Percentiles rank a stretch among this genome's conserved stretches.
phyloP scores from a whole-genome alignment of 1,140 invertebrate genomes.

The Procambarus virginalis region DNA sequence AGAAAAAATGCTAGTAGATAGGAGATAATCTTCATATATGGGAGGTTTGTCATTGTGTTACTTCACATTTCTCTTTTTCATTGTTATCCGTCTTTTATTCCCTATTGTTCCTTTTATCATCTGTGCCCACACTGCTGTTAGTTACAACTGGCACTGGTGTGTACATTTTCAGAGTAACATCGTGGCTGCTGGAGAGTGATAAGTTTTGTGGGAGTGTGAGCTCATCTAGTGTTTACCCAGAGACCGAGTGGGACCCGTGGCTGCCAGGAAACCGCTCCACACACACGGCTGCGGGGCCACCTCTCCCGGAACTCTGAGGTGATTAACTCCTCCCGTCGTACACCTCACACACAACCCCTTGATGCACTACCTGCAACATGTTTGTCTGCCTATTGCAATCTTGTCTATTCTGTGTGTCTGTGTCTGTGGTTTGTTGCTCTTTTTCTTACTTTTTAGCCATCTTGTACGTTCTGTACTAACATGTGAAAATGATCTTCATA shows the following conservation, averaged over 20 bases:
- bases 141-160: constrained; percentile 14
- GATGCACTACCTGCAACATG: not conserved
- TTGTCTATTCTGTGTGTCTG: not conserved
- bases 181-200: constrained; percentile 64
- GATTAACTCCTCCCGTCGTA: not conserved
- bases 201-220: constrained; percentile 59
- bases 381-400: not conserved
- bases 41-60: not conserved
- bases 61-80: not conserved
- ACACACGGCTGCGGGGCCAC: constrained; percentile 59
- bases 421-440: not conserved
- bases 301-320: constrained; percentile 64
- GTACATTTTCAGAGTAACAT: constrained; percentile 63
- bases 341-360: not conserved
- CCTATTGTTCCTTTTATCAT: not conserved
- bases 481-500: too few relatives aligned
- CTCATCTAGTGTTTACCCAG: constrained; percentile 52
- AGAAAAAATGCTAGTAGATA: too few relatives aligned
- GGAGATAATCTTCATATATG: too few relatives aligned
- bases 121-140: not conserved
- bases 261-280: constrained; percentile 44
- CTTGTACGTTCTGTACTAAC: too few relatives aligned
- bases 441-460: too few relatives aligned
- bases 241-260: constrained; percentile 55
- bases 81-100: not conserved